Base-by-base conservation (phyloP, 2,888 invertebrate genomes). In the Rapana venosa region DNA sequence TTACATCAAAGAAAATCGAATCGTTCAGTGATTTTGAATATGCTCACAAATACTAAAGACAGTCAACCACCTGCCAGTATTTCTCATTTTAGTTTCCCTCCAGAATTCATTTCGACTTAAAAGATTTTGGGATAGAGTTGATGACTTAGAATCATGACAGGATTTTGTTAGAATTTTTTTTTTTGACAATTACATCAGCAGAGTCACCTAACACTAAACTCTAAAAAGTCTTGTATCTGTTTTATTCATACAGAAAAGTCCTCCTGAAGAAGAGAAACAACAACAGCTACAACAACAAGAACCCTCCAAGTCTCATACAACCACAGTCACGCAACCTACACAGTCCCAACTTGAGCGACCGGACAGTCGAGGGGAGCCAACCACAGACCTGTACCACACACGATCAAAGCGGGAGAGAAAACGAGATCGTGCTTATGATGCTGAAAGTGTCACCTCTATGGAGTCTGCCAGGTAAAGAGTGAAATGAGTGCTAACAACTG, bases 311-410 rank as follows among this genome's bases (percentile, higher is more conserved):
- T 70, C 91, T 88, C 88, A 87, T 70, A 85, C 83, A 36, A 36
- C 66, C 22, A 70, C 87, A 26, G 36, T 87, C 26, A 30, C 22
- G 5, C 87, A 22, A n/a, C 90, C 90, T 70, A 47, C 15, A 15
- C 90, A 84, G n/a, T 77, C 88, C 35, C 58, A 88, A 58, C 90
- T 22, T 5, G 47, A 87, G 30, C 77, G 90, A 32, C 93, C 86
- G 90, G 92, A 35, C 91, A 91, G 91, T 81, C 85, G 91, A 11
- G 91, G 91, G n/a, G 89, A 90, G 36, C 91, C 91, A 90, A 86
- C 91, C 66, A 84, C 91, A 6, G 91, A 91, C 84, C 87, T 91
- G 70, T 88, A 85, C 91, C 89, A 91, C 92, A 91, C 92, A 87
- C 74, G 88, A 35, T 77, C 77, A 11, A 87, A 86, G 30, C 77